phyloP scores from a whole-genome alignment of 2,113 vertebrate species.

The Dissostichus mawsoni region DNA sequence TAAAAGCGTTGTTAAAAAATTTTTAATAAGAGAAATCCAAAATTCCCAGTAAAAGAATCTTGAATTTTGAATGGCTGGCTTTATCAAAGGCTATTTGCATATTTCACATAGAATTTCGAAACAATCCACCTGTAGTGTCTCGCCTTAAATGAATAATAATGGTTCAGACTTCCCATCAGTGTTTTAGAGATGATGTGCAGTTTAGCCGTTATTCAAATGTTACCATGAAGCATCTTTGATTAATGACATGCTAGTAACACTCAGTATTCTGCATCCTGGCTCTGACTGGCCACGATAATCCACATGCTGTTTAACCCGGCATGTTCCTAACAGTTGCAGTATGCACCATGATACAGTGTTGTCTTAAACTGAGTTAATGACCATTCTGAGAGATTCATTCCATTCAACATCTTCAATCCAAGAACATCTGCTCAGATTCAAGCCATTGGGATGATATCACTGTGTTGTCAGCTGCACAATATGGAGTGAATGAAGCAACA shows the following conservation, averaged over 20 bases:
- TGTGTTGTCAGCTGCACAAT: not conserved
- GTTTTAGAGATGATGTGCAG: slow-evolving; percentile 12
- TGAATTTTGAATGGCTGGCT: too few species aligned
- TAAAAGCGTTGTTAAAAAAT: too few species aligned
- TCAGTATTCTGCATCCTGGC: slow-evolving; percentile 28
- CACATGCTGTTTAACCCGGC: slow-evolving; percentile 10
- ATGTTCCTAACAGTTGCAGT: slow-evolving; percentile 14
- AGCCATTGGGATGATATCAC: slow-evolving; percentile 1
- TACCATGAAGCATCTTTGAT: slow-evolving; percentile 14
- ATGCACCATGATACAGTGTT: slow-evolving; percentile 14
- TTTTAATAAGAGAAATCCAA: too few species aligned
- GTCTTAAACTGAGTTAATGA: slow-evolving; percentile 18
- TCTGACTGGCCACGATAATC: slow-evolving; percentile 43
- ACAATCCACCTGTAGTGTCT: too few species aligned
- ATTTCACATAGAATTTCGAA: too few species aligned
- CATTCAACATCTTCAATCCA: not conserved
- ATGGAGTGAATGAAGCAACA: not conserved
- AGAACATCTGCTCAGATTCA: slow-evolving; percentile 9
- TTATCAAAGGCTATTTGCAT: too few species aligned
- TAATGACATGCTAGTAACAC: not conserved
- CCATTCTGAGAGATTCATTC: not conserved
- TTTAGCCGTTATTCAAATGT: slow-evolving; percentile 11
- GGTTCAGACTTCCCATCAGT: slow-evolving; percentile 14
- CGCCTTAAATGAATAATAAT: not conserved
- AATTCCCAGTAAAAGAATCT: too few species aligned